Base-by-base conservation (phyloP, 2,113 vertebrate species). In the Tachysurus fulvidraco region DNA sequence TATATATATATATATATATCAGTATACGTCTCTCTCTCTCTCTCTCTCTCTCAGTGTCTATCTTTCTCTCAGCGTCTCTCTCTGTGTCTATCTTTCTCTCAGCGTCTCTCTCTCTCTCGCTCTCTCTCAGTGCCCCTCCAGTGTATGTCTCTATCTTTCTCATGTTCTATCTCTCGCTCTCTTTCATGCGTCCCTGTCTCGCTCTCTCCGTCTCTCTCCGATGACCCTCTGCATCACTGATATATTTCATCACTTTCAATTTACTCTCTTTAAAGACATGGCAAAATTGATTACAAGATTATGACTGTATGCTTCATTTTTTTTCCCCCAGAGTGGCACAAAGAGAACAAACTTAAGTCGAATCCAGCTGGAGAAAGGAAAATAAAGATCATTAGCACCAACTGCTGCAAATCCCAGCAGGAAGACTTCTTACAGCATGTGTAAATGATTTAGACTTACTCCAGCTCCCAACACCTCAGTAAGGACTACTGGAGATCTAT, bases 201-300 rank as follows among this genome's bases (percentile, higher is more conserved):
- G 3, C 46, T 50, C 1, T 50, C 46, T 50, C 46, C 12, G 36
- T 23, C n/a, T 69, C 23, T 60, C 62, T 69, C 12, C 21, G 57
- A 69, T 55, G 8, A 21, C 41, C 28, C 3, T 78, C 3, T 13
- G 28, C 60, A 77, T 55, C 59, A 54, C 71, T 74, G 76, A 69
- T 69, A 84, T 78, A 85, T 87, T 85, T 87, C n/a, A 85, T 85
- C 78, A 62, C 71, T 77, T 78, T 87, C 28, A 78, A 71, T 87
- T 85, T 87, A 78, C 78, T 81, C 64, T 74, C 64, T 64, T 81
- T 82, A 85, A 87, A 73, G 60, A 85, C 55, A 62, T 46, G 44
- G 71, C 62, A 55, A 85, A 85, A 79, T 73, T 87, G 52, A 85
- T 89, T 83, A 89, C 76, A 73, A 60, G 64, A 89, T 73, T 69